Conservation (phyloP, 1,140 invertebrate genomes). For the Drosophila ironensis region DNA sequence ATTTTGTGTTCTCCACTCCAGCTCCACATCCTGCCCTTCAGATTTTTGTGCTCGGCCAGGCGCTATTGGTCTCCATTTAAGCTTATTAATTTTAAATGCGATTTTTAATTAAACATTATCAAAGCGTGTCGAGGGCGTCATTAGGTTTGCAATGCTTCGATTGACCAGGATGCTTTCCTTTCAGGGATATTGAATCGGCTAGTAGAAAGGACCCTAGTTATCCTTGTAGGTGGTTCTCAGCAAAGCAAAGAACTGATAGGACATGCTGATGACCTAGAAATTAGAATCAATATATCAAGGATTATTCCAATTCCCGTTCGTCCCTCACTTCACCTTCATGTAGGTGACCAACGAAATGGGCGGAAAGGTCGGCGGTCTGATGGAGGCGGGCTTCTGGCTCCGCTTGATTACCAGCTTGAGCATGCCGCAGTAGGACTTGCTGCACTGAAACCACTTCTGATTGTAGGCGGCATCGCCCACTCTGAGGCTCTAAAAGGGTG, state of each 20-base stretch:
- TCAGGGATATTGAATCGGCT: conserved; percentile 12
- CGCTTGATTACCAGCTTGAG: conserved; percentile 60
- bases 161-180: conserved; percentile 3
- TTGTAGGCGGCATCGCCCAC: conserved; percentile 76
- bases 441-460: conserved; percentile 74
- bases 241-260: conserved; percentile 70
- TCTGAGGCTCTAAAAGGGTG: conserved; percentile 42
- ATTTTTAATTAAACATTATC: conserved; percentile 78
- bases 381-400: conserved; percentile 67
- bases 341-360: conserved; percentile 73
- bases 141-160: conserved; percentile 33
- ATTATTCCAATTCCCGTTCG: not conserved
- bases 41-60: conserved; percentile 63
- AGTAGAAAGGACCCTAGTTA: not conserved
- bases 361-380: conserved; percentile 69
- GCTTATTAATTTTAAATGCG: conserved; percentile 80
- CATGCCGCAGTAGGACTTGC: conserved; percentile 54
- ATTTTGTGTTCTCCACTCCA: conserved; percentile 5
- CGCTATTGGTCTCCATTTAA: conserved; percentile 78
- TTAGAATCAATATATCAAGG: not conserved
- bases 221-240: conserved; percentile 55
- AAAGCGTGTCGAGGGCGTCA: conserved; percentile 66
- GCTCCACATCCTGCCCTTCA: not conserved
- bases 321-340: conserved; percentile 71
- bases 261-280: conserved; percentile 69